These are phyloP conservation scores for Eidolon dupreanum DNA, from an alignment of 2,797 vertebrate genomes.

Conservation along the genomic window DNA sequence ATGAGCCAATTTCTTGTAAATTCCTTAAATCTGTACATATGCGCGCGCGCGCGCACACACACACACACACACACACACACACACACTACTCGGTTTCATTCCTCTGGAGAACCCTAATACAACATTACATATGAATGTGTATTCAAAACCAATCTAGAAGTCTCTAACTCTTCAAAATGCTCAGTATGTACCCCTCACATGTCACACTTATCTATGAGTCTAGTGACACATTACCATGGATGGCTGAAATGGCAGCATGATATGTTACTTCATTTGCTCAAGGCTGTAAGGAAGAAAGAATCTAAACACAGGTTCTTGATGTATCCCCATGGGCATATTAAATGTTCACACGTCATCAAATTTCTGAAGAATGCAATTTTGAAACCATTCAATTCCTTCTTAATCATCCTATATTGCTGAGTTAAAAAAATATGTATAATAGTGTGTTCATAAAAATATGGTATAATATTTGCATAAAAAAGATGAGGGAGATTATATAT, in stretches of 20 bases:
- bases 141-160: not conserved
- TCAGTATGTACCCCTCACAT: not conserved
- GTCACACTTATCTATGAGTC: not conserved
- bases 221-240: not conserved
- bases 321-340: not conserved
- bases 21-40: not conserved
- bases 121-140: not conserved
- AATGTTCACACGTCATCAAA: not conserved
- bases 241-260: not conserved
- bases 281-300: not conserved
- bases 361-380: not conserved
- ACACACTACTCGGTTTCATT: no score
- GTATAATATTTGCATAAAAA: not conserved
- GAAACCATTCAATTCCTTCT: not conserved
- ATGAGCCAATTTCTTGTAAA: not conserved
- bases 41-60: no score
- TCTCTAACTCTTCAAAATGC: not conserved
- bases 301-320: not conserved
- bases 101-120: no score
- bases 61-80: no score
- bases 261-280: not conserved
- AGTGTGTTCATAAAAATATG: not conserved
- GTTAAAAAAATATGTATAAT: not conserved
- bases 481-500: not conserved
- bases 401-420: not conserved